phyloP scores from a whole-genome alignment of 1,140 invertebrate species.

The Acromyrmex heyeri region DNA sequence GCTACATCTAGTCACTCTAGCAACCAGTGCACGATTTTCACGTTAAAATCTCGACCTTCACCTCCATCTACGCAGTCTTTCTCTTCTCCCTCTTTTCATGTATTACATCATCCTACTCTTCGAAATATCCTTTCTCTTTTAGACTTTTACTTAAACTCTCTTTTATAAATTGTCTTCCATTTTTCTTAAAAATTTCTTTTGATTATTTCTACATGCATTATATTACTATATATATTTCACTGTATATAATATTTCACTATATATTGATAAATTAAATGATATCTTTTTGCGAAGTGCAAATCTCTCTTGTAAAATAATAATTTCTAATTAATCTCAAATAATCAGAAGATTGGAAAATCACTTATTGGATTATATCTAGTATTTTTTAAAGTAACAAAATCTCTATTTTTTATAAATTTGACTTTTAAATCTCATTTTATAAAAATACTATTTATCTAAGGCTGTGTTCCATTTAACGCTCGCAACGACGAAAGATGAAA shows the following conservation, averaged over 20 bases:
- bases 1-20: conserved; percentile 29
- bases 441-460: not conserved
- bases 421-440: not conserved
- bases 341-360: not conserved
- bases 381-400: not conserved
- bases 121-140: not conserved
- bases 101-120: not conserved
- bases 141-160: not conserved
- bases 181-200: not conserved
- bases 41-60: conserved; percentile 34
- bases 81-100: not conserved
- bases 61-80: not conserved
- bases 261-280: not conserved
- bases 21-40: conserved; percentile 23
- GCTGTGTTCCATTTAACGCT: too few species aligned
- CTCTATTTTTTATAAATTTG: not conserved
- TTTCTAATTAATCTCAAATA: not conserved
- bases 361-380: not conserved
- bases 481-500: too few species aligned
- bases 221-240: too few species aligned
- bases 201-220: not conserved
- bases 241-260: too few species aligned
- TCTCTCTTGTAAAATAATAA: not conserved
- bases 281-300: too few species aligned
- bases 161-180: not conserved